Evolutionary conservation across 2,113 vertebrate genomes (phyloP).

Genomic region (Abramis brama): DNA sequence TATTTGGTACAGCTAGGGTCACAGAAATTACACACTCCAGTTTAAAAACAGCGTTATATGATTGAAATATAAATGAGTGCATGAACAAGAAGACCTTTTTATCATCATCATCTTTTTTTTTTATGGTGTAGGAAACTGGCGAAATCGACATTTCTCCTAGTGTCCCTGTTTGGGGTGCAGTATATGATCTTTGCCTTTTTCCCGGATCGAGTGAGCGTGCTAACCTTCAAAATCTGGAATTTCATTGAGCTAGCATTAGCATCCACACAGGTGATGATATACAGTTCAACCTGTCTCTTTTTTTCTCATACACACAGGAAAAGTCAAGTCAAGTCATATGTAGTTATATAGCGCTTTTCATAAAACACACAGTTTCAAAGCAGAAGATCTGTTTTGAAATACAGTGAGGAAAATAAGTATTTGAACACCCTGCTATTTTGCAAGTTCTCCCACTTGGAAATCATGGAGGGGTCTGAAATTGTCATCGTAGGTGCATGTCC

Average conservation of each 20-base stretch:
- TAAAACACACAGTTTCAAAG: not conserved
- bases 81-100: not conserved
- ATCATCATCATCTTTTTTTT: not conserved
- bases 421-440: too few relatives aligned
- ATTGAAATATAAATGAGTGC: not conserved
- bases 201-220: slow-evolving; percentile 77
- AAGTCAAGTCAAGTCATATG: not conserved
- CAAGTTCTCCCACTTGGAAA: too few relatives aligned
- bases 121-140: slow-evolving; percentile 82
- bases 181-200: slow-evolving; percentile 91
- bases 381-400: not conserved
- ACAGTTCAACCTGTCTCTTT: not conserved
- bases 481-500: too few relatives aligned
- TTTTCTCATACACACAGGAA: not conserved
- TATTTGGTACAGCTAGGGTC: not conserved
- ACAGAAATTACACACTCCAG: not conserved
- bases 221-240: slow-evolving; percentile 81
- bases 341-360: not conserved
- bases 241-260: slow-evolving; percentile 88
- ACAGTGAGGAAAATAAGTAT: too few relatives aligned
- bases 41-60: not conserved
- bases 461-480: too few relatives aligned
- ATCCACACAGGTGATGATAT: slow-evolving; percentile 87
- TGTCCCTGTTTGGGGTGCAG: slow-evolving; percentile 91
- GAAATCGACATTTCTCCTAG: slow-evolving; percentile 91